phyloP scores from a whole-genome alignment of 1,140 invertebrate genomes.

The Adelges cooleyi region DNA sequence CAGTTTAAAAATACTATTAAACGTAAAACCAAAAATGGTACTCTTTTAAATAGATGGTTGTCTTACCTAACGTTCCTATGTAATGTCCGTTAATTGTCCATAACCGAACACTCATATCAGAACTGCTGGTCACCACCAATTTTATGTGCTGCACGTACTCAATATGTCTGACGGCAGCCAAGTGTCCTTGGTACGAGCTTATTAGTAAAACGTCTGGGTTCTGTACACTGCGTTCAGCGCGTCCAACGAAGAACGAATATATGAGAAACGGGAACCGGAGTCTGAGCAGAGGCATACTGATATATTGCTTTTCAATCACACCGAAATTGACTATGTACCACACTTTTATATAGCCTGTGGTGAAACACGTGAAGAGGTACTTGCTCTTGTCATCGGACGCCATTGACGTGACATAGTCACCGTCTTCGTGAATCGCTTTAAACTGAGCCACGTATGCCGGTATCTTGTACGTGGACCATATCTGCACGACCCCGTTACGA shows the following conservation, averaged over 20 bases:
- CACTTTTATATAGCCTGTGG: background rate
- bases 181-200: background rate
- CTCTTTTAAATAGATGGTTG: too few relatives aligned
- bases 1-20: too few relatives aligned
- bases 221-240: background rate
- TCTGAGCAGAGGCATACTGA: background rate
- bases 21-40: too few relatives aligned
- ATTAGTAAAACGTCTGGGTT: background rate
- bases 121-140: background rate
- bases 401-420: conserved; percentile 2
- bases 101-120: background rate
- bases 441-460: background rate
- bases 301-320: background rate
- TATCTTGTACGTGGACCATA: conserved; percentile 5
- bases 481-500: background rate
- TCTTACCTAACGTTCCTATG: conserved; percentile 2
- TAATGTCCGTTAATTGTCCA: conserved; percentile 2
- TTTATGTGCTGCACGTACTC: background rate
- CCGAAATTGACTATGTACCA: background rate
- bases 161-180: background rate
- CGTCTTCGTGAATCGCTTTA: background rate
- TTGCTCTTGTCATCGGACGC: background rate
- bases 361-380: background rate
- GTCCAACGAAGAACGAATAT: background rate
- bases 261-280: background rate